Percentiles rank a stretch among this genome's conserved stretches.
Evolutionary conservation across 2,797 vertebrate species (phyloP).

Genomic region (Meriones psammophilus): DNA sequence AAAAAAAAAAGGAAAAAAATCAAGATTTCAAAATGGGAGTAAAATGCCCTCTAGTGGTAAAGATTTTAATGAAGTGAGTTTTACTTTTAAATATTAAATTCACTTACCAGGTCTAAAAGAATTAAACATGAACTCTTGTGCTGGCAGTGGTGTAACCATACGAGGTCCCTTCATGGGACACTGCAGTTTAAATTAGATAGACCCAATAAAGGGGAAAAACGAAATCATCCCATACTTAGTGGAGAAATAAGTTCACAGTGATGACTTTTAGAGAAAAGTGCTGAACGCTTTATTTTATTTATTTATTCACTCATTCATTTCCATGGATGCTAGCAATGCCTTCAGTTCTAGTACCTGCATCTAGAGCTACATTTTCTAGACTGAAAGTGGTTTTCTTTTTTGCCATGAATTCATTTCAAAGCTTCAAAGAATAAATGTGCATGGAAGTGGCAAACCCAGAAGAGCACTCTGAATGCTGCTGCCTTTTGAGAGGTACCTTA

Average conservation of each 20-base stretch:
- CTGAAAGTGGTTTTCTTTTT: not conserved
- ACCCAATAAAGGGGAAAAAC: not conserved
- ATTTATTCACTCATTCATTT: not conserved
- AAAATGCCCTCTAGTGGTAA: slow-evolving; percentile 81
- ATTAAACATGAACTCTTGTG: not conserved
- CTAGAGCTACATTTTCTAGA: not conserved
- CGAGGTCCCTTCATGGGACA: not conserved
- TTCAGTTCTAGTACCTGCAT: not conserved
- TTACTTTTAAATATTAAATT: slow-evolving; percentile 17
- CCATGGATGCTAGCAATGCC: not conserved
- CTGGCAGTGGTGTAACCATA: not conserved
- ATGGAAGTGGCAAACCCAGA: not conserved
- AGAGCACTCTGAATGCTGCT: not conserved
- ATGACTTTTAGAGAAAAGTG: not conserved
- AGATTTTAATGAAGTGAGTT: slow-evolving; percentile 24
- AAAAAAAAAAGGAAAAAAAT: not conserved
- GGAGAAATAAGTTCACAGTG: not conserved
- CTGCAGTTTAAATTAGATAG: not conserved
- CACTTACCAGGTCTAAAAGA: not conserved
- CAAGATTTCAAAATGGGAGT: slow-evolving; percentile 62
- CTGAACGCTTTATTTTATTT: not conserved
- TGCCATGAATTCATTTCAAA: not conserved
- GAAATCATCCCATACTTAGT: not conserved
- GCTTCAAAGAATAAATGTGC: not conserved
- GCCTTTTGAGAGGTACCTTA: not conserved